These are phyloP conservation scores for Xenops minutus DNA, from an alignment of 2,797 vertebrate genomes.

Conservation along the genomic window DNA sequence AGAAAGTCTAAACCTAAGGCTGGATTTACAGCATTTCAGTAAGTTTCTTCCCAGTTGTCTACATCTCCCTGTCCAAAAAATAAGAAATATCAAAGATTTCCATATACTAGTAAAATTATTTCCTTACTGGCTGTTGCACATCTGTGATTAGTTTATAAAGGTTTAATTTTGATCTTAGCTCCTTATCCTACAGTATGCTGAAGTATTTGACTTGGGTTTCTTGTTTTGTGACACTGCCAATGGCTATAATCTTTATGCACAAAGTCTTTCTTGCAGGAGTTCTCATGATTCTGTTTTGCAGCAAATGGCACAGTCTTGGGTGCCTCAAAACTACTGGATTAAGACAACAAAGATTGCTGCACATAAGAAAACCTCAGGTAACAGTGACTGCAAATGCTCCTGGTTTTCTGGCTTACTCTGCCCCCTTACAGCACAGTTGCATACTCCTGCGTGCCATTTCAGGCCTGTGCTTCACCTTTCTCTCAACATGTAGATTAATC, in stretches of 20 bases:
- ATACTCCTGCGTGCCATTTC: neutral
- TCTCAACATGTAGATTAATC: neutral
- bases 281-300: neutral
- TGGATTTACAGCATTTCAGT: neutral
- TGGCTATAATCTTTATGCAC: neutral
- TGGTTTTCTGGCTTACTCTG: neutral
- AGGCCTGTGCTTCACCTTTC: neutral
- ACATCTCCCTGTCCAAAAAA: neutral
- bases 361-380: neutral
- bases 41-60: neutral
- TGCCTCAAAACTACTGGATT: neutral
- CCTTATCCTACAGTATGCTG: neutral
- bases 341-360: neutral
- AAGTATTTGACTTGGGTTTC: neutral
- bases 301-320: neutral
- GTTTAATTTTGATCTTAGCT: neutral
- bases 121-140: neutral
- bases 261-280: neutral
- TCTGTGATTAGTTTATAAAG: neutral
- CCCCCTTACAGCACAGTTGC: neutral
- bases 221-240: neutral
- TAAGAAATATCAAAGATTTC: neutral
- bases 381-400: neutral
- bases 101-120: neutral
- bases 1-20: neutral